Evolutionary conservation across 1,140 invertebrate species (phyloP), one percentile per base, ranked within the genome.

Genomic region (Mylabris phalerata): DNA sequence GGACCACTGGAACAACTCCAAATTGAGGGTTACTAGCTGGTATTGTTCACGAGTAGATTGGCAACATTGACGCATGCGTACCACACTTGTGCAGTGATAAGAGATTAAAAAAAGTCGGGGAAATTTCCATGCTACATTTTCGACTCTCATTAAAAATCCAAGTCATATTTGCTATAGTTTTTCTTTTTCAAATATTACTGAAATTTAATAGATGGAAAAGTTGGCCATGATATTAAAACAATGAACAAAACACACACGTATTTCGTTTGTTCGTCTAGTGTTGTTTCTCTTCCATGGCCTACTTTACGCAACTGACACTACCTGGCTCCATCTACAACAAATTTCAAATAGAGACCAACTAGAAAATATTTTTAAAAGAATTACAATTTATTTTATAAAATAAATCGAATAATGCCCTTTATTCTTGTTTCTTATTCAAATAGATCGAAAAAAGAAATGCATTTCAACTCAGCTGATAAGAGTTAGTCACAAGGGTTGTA

Each of bases 401-500:
- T 45, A 11, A 54, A 10, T 42, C 45, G 19, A 54, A 13, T 24
- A 45, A 5, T 7, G 7, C 7, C 32, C 32, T 7, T 32, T 2
- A 32, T 32, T 32, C 32, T 32, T 32, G 7, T 32, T 32, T 32
- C 7, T 5, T 5, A 32, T 4, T 5, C 32, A 32, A 32, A 6
- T 9, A 13, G 9, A 9, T 5, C 4, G 13, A 51, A 25, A 27
- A 46, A 54, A 52, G 45, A 54, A 54, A 25, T 54, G 51, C 51
- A 54, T 54, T 54, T 54, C 42, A 54, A 49, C 39, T 49, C 55
- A 46, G 38, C 44, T 60, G 59, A 60, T 60, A 60, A 60, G 52
- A 55, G 43, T 51, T 48, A 60, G 47, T 60, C 58, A 50, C 58
- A 60, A 55, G 58, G 58, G 57, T 50, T 60, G 50, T 48, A 60